phyloP scores from a whole-genome alignment of 2,888 invertebrate genomes.

The Parnassius apollo region DNA sequence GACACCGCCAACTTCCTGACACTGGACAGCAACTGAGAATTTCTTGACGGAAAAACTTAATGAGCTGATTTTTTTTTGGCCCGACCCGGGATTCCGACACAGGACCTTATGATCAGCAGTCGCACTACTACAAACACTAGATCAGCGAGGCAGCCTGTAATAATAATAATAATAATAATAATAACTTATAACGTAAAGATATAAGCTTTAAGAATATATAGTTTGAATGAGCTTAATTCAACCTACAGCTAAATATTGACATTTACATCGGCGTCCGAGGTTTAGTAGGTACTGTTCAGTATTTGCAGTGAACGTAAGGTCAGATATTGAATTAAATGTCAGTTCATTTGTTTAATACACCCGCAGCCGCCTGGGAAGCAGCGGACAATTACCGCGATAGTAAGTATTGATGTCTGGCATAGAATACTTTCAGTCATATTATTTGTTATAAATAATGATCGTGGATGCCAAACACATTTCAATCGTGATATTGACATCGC shows the following conservation, averaged over 20 bases:
- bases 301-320: constrained; percentile 61
- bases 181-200: too few species aligned
- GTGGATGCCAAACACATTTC: background rate
- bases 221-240: background rate
- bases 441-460: background rate
- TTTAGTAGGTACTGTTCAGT: constrained; percentile 26
- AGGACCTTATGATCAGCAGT: too few species aligned
- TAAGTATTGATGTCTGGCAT: constrained; percentile 14
- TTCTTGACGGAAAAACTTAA: too few species aligned
- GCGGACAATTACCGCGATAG: constrained; percentile 27
- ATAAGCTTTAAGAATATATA: too few species aligned
- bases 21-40: too few species aligned
- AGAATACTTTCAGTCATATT: background rate
- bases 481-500: background rate
- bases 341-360: constrained; percentile 54
- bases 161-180: too few species aligned
- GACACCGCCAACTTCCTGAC: too few species aligned
- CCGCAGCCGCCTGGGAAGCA: constrained; percentile 23
- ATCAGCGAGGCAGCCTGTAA: too few species aligned
- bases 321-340: constrained; percentile 45
- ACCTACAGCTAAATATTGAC: constrained; percentile 22
- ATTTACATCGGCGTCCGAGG: constrained; percentile 25
- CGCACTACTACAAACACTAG: too few species aligned
- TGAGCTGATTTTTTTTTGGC: too few species aligned
- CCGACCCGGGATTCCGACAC: too few species aligned